A percentile compares a stretch with the other conserved stretches of the same genome.
phyloP scores from a whole-genome alignment of 2,888 invertebrate species.

The Drosophila aldrichi region DNA sequence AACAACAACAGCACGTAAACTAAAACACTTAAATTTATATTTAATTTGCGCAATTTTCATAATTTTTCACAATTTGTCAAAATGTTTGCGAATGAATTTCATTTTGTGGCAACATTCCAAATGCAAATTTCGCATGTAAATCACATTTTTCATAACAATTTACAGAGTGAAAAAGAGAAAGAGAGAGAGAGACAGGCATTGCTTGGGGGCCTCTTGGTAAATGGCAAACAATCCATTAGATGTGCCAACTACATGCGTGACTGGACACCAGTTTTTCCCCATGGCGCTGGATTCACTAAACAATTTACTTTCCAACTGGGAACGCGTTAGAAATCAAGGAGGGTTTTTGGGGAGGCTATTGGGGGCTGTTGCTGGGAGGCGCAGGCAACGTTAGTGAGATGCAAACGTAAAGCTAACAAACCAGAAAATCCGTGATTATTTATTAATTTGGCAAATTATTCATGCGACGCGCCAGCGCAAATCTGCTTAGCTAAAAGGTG shows the following conservation, averaged over 20 bases:
- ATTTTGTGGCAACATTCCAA: constrained; percentile 52
- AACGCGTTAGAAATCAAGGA: constrained; percentile 8
- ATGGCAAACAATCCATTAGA: constrained; percentile 67
- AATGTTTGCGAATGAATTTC: constrained; percentile 17
- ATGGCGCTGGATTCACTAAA: constrained; percentile 31
- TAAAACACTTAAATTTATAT: constrained; percentile 11
- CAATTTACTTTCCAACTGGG: constrained; percentile 43
- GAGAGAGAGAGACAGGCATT: not conserved
- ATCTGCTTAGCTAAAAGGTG: constrained; percentile 49
- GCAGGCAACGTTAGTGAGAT: constrained; percentile 11
- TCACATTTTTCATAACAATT: constrained; percentile 31
- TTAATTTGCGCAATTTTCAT: constrained; percentile 30
- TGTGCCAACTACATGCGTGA: constrained; percentile 59
- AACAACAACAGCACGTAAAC: not conserved
- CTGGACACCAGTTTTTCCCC: constrained; percentile 53
- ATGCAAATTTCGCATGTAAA: constrained; percentile 38
- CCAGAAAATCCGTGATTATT: constrained; percentile 77
- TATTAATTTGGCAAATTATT: constrained; percentile 77
- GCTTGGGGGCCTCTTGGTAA: constrained; percentile 27
- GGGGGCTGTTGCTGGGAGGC: not conserved
- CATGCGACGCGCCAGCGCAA: constrained; percentile 64
- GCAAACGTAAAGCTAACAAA: constrained; percentile 67
- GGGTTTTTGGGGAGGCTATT: not conserved
- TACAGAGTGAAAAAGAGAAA: not conserved
- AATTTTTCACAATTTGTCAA: constrained; percentile 23